Base-by-base conservation (phyloP, 1,140 invertebrate species). In the Drosophila arizonae region DNA sequence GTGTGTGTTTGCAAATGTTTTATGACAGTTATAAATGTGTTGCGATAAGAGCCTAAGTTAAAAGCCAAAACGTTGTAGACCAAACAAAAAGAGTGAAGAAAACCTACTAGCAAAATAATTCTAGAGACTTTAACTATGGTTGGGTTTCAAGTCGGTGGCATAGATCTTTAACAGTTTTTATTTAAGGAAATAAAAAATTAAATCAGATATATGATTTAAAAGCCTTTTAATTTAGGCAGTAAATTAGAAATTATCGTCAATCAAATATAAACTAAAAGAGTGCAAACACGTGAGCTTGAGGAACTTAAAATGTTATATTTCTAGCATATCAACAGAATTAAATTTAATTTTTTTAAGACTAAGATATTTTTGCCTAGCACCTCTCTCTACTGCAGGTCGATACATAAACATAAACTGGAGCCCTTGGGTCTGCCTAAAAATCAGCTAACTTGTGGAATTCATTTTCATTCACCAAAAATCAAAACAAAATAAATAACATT, bases 21-120 rank as follows among this genome's bases (percentile, higher is more conserved):
- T 67, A 85, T 71, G 72, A 52, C 77, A 70, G 62, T 63, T 26
- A 65, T 81, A 63, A 66, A 66, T 67, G 55, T 57, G 24, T 61
- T 67, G 54, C 51, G 73, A 70, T 80, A 63, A 70, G 67, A 69
- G 43, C 26, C 36, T 58, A 11, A 21, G 52, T 67, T 77, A 63
- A 76, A 48, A 62, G 61, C 50, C 57, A 33, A 56, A 68, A 6
- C 21, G 28, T 64, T 64, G 4, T 52, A 13, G 62, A 54, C 13
- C 5, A 43, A 60, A 60, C 78, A 56, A 69, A 46, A 46, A 1
- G 41, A 24, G 54, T 43, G 21, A 15, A 28, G 13, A n/a, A 69
- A 58, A 54, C 33, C 24, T 43, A 60, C 28, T 62, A 68, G 51
- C 2, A 63, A 78, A 50, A 41, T 50, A 46, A 21, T 2, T 58